Conservation (phyloP, 2,113 vertebrate genomes). For the Thunnus thynnus region DNA sequence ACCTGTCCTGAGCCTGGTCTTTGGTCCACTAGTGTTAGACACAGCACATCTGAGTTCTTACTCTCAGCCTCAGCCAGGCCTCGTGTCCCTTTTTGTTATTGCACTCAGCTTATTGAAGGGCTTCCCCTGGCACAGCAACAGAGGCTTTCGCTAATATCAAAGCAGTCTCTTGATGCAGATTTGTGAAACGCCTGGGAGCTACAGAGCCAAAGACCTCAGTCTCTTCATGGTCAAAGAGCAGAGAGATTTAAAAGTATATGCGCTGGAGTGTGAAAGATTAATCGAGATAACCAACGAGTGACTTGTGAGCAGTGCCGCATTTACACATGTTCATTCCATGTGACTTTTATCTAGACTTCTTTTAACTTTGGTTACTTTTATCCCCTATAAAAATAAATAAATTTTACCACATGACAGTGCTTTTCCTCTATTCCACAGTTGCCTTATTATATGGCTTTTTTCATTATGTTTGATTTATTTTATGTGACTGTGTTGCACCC, state of each 20-base stretch:
- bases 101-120: conserved; percentile 56
- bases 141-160: conserved; percentile 68
- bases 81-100: conserved; percentile 39
- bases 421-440: no score
- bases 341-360: background rate
- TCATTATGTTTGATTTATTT: no score
- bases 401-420: background rate
- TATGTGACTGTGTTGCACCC: no score
- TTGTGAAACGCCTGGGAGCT: conserved; percentile 43
- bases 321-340: background rate
- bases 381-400: no score
- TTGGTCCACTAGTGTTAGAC: conserved; percentile 35
- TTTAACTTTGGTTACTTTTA: background rate
- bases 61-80: conserved; percentile 38
- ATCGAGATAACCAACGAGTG: background rate
- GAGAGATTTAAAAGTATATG: conserved; percentile 19
- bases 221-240: conserved; percentile 37
- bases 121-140: conserved; percentile 62
- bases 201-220: conserved; percentile 45
- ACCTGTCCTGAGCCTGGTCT: conserved; percentile 20
- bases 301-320: background rate
- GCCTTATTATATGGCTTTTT: no score
- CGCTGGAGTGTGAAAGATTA: conserved; percentile 6
- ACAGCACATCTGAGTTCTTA: conserved; percentile 1
- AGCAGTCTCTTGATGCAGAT: conserved; percentile 60